Evolutionary conservation across 2,113 vertebrate genomes (phyloP), one percentile per base, ranked within the genome.

Genomic region (Cyanoderma ruficeps): DNA sequence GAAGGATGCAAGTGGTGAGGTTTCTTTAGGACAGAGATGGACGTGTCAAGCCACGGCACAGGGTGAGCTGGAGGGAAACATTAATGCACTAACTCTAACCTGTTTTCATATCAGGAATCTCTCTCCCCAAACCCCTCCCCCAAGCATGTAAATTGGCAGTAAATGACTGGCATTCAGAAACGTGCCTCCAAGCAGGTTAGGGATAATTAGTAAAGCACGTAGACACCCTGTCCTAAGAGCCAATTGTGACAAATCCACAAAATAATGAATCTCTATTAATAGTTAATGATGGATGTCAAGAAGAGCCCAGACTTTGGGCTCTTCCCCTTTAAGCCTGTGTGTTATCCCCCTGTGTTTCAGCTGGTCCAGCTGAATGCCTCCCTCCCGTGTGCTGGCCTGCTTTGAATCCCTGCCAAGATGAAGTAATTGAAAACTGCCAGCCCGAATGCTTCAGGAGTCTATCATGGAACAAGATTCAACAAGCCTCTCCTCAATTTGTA

Each of bases 111-210:
- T 61, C 89, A 87, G 69, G 83, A 96, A 33, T 37, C 15, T 78
- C 39, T 65, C 35, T 57, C 50, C 30, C 37, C 90, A 94, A 72
- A 41, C 55, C 74, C 64, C 64, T 95, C 84, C 83, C 76, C 39
- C 86, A 79, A 71, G 72, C 93, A 98, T 94, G 94, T 72, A 96
- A 97, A 97, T 89, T 89, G 87, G 91, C 87, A 96, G 96, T 88
- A 97, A 96, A 95, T 98, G 97, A 97, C 85, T 97, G 96, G 90
- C 96, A 97, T 95, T 96, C 95, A 96, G 80, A 95, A 97, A 94
- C 90, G 94, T 96, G 96, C 97, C 97, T 97, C 82, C 72, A 93
- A 98, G 95, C 96, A 94, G 91, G 94, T 97, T 97, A 95, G 91
- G 93, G 94, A 96, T 98, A 98, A 98, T 98, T 97, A 98, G 96